Evolutionary conservation across 2,797 vertebrate species (phyloP), one percentile per base, ranked within the genome.

Genomic region (Acanthopagrus latus): DNA sequence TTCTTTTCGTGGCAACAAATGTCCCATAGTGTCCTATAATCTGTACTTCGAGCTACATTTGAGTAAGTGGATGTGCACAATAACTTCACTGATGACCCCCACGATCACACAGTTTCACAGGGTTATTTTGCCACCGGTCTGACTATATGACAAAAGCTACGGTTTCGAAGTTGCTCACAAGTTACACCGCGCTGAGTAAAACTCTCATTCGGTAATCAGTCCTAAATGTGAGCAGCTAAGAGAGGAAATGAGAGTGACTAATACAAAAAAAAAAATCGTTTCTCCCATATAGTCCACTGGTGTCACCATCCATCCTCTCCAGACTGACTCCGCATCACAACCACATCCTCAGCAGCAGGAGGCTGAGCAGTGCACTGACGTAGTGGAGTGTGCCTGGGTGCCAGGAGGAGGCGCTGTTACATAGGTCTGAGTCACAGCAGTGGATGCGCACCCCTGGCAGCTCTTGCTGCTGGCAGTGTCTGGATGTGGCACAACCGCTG

Each of bases 381-480:
- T 85, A 93, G 69, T 92, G 92, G 57, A 95, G 63, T 72, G 80
- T 48, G 0, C 62, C 18, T 5, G 64, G 59, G 7, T 70, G 71
- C 82, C 94, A 86, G 67, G 81, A 1, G 50, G 91, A 82, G 90
- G 95, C 69, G 21, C 85, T 58, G 84, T 97, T 96, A 92, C 96
- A 96, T 27, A 97, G 95, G 72, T 96, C 97, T 0, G 94, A 92
- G 88, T 94, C 94, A 0, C 96, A 97, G 92, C 96, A 95, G 91
- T 95, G 94, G 91, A 97, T 96, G 62, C 94, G 92, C 74, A 95
- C 95, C 27, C 97, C 97, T 0, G 97, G 97, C 76, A 98, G 95
- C 88, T 97, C 97, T 75, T 96, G 96, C 85, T 98, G 97, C 87
- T 97, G 97, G 93, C 97, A 97, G 92, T 98, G 97, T 67, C 97